Conservation (phyloP, 1,140 invertebrate genomes). For the Euschistus heros region DNA sequence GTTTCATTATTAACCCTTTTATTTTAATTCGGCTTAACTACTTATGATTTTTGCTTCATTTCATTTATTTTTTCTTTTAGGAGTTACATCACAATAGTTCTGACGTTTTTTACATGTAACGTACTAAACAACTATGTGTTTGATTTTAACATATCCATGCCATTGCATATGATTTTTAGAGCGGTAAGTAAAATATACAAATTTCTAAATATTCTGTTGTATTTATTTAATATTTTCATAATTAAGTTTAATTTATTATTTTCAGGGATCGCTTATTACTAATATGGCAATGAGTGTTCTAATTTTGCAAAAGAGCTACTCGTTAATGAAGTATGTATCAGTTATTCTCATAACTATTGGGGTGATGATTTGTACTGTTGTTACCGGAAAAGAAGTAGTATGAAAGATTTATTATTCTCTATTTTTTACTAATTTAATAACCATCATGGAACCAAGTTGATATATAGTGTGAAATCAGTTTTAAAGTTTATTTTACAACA, state of each 20-base stretch:
- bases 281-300: constrained; percentile 95
- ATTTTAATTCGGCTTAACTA: no score
- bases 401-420: constrained; percentile 14
- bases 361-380: constrained; percentile 83
- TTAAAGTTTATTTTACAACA: no score
- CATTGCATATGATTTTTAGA: constrained; percentile 97
- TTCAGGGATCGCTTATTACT: constrained; percentile 86
- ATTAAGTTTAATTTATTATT: constrained; percentile 16
- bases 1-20: no score
- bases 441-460: neutral
- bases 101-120: constrained; percentile 85
- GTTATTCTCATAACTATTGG: constrained; percentile 87
- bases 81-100: constrained; percentile 73
- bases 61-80: constrained; percentile 40
- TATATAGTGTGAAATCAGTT: neutral
- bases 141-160: constrained; percentile 94
- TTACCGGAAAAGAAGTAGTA: constrained; percentile 61
- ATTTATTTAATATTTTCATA: no score
- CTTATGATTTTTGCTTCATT: no score
- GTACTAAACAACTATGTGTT: constrained; percentile 95
- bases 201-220: no score
- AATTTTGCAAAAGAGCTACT: constrained; percentile 77
- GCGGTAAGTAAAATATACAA: constrained; percentile 47
- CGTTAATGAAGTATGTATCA: constrained; percentile 77
- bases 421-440: no score